These are phyloP conservation scores for Cyclargus thomasi DNA, from an alignment of 1,140 invertebrate genomes.

Conservation along the genomic window DNA sequence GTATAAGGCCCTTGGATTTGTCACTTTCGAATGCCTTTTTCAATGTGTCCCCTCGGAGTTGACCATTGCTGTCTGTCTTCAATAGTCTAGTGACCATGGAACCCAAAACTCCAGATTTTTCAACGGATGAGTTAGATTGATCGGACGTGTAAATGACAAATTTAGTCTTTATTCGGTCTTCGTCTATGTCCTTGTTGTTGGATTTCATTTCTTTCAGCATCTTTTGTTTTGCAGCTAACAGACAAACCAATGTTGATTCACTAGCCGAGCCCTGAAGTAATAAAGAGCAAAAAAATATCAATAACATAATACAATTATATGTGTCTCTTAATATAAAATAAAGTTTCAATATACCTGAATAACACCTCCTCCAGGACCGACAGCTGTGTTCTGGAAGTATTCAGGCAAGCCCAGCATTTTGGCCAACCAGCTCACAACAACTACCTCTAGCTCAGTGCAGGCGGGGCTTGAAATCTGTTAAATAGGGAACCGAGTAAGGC, in stretches of 20 bases:
- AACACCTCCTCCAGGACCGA: conserved; percentile 90
- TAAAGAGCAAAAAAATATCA: conserved; percentile 82
- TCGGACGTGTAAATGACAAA: conserved; percentile 91
- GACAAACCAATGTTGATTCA: conserved; percentile 89
- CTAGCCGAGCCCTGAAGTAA: conserved; percentile 91
- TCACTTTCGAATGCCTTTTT: conserved; percentile 86
- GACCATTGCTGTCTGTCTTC: conserved; percentile 82
- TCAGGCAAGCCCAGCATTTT: conserved; percentile 91
- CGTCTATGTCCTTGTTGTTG: conserved; percentile 78
- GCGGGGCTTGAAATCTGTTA: conserved; percentile 91
- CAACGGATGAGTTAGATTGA: conserved; percentile 94
- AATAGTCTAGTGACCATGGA: conserved; percentile 89
- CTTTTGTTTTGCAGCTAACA: conserved; percentile 88
- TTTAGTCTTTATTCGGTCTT: conserved; percentile 81
- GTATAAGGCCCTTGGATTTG: conserved; percentile 82
- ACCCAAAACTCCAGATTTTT: conserved; percentile 88
- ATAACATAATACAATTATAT: too few relatives aligned
- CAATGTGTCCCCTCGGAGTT: conserved; percentile 85
- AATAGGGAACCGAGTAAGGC: conserved; percentile 15
- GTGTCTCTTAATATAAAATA: too few relatives aligned
- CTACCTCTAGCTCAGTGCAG: conserved; percentile 95
- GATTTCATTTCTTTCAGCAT: conserved; percentile 77
- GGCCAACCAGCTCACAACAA: conserved; percentile 96
- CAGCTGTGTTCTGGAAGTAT: conserved; percentile 84
- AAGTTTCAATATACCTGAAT: conserved; percentile 82